Percentiles rank a stretch among this genome's conserved stretches.
These are phyloP conservation scores for Saxidomus purpurata DNA, from an alignment of 1,140 invertebrate genomes.

Conservation along the genomic window DNA sequence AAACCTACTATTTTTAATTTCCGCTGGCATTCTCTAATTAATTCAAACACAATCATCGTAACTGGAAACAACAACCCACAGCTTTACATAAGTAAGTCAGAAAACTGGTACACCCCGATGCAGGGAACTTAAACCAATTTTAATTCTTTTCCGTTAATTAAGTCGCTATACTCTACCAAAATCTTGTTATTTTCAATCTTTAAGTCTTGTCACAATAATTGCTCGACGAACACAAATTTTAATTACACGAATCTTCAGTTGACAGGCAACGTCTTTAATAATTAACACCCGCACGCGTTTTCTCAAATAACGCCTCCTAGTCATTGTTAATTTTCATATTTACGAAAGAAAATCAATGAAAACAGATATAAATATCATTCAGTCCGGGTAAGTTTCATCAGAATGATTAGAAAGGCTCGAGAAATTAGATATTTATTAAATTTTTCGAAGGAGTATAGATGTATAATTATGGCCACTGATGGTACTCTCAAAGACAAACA, in stretches of 20 bases:
- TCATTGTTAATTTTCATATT: conserved; percentile 59
- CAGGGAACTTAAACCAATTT: neutral
- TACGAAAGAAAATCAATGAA: conserved; percentile 55
- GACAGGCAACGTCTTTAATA: conserved; percentile 50
- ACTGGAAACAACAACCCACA: neutral
- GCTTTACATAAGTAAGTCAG: neutral
- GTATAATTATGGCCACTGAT: conserved; percentile 25
- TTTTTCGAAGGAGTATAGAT: conserved; percentile 49
- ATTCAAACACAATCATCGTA: neutral
- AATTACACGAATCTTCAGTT: conserved; percentile 44
- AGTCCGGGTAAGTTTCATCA: conserved; percentile 19
- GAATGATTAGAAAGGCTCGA: conserved; percentile 17
- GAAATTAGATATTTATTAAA: conserved; percentile 63
- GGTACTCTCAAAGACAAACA: conserved; percentile 39
- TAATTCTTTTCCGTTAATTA: conserved; percentile 9
- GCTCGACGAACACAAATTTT: conserved; percentile 42
- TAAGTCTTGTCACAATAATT: conserved; percentile 23
- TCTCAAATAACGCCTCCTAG: conserved; percentile 31
- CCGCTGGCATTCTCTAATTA: neutral
- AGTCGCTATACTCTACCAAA: neutral
- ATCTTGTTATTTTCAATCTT: conserved; percentile 15
- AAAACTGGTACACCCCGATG: neutral
- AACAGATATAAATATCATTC: conserved; percentile 61
- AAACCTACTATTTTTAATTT: too few relatives aligned
- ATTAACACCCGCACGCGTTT: conserved; percentile 51